A percentile compares a stretch with the other conserved stretches of the same genome.
These are phyloP conservation scores for Zoroaster sp. DNA, from an alignment of 53 echinoderm and acorn worm genomes.

Conservation along the genomic window DNA sequence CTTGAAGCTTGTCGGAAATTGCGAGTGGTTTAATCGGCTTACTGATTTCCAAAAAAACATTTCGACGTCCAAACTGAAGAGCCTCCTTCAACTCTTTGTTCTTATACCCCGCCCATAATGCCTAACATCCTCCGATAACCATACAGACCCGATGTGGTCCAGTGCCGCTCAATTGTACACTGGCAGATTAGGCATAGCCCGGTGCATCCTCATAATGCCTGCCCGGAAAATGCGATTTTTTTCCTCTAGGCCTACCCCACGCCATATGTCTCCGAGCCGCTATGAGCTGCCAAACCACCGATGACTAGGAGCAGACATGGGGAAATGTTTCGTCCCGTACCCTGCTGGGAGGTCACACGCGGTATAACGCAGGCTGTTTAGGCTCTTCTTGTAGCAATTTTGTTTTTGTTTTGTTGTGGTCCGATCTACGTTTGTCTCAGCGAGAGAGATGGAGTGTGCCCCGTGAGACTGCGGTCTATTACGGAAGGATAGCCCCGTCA, in stretches of 20 bases:
- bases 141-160: neutral
- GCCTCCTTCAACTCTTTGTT: neutral
- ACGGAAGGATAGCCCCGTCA: constrained; percentile 7
- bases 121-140: neutral
- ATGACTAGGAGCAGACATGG: neutral
- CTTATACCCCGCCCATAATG: neutral
- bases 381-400: constrained; percentile 19
- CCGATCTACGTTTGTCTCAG: neutral
- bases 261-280: constrained; percentile 45
- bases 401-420: neutral
- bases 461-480: constrained; percentile 36
- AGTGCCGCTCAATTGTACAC: neutral
- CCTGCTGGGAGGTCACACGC: constrained; percentile 8
- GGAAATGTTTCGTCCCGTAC: neutral
- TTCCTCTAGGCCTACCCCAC: neutral
- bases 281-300: neutral
- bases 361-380: neutral
- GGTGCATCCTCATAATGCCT: constrained; percentile 6
- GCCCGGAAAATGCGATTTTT: constrained; percentile 27
- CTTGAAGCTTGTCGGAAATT: neutral
- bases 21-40: constrained; percentile 31
- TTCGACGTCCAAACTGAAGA: neutral
- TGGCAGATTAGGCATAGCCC: constrained; percentile 11
- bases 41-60: constrained; percentile 9
- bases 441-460: constrained; percentile 33